These are phyloP conservation scores for Ladona fulva DNA, from an alignment of 1,140 invertebrate genomes.

Conservation along the genomic window DNA sequence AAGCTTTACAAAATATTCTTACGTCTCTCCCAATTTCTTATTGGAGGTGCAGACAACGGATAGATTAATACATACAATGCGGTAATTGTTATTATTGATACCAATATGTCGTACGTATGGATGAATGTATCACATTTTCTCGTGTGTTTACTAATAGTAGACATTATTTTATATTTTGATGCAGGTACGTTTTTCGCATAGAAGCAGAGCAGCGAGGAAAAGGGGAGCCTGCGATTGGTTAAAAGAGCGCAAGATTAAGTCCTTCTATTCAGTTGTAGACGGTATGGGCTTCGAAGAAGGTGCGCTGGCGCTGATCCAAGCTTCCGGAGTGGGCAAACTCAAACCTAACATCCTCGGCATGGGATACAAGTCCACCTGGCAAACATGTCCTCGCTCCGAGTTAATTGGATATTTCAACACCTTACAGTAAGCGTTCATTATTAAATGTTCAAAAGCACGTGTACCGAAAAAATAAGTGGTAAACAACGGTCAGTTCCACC, in stretches of 20 bases:
- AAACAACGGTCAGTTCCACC: too few species aligned
- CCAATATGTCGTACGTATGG: too few species aligned
- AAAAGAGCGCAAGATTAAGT: conserved; percentile 65
- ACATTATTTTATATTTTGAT: conserved; percentile 11
- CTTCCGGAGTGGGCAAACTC: conserved; percentile 82
- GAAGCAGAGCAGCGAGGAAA: conserved; percentile 46
- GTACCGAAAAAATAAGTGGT: too few species aligned
- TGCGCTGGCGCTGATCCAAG: conserved; percentile 66
- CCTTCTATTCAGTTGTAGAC: conserved; percentile 79
- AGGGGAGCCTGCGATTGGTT: conserved; percentile 66
- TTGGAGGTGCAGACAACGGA: too few species aligned
- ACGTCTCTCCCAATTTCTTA: too few species aligned
- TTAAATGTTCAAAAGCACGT: too few species aligned
- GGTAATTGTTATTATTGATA: too few species aligned
- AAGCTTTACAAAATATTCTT: too few species aligned
- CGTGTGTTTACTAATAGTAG: too few species aligned
- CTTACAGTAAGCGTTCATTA: conserved; percentile 88
- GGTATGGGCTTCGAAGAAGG: conserved; percentile 68
- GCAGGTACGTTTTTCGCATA: conserved; percentile 57
- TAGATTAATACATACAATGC: too few species aligned
- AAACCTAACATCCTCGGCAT: conserved; percentile 88
- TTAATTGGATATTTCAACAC: conserved; percentile 84
- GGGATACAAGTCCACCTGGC: conserved; percentile 91
- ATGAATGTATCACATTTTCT: too few species aligned
- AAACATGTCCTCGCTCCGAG: conserved; percentile 55